These are phyloP conservation scores for Eueides isabella DNA, from an alignment of 1,140 invertebrate species.

Conservation along the genomic window DNA sequence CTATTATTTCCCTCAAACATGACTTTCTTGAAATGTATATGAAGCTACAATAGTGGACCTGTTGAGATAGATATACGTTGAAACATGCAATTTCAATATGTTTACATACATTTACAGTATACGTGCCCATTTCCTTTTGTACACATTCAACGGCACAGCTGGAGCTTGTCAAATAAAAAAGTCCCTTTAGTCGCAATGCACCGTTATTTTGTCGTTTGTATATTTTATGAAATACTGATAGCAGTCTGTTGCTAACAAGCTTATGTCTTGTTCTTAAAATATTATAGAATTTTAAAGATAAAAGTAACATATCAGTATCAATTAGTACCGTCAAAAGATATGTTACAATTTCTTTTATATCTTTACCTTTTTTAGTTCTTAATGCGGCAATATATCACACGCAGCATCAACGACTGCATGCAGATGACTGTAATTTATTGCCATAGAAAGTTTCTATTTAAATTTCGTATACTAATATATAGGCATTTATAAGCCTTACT, in stretches of 20 bases:
- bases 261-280: too few species aligned
- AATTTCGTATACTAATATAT: background rate
- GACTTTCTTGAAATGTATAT: background rate
- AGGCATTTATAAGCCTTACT: background rate
- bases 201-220: background rate
- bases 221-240: background rate
- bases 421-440: constrained; percentile 1
- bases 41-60: background rate
- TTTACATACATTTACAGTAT: background rate
- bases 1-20: too few species aligned
- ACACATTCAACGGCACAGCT: background rate
- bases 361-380: background rate
- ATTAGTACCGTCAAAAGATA: too few species aligned
- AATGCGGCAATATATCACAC: constrained; percentile 7
- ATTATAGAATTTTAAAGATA: too few species aligned
- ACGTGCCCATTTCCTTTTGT: constrained; percentile 3
- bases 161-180: background rate
- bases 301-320: too few species aligned
- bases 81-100: background rate
- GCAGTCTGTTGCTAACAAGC: background rate
- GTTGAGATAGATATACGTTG: background rate
- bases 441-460: constrained; percentile 12
- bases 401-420: background rate
- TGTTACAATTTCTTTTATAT: background rate
- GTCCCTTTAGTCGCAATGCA: background rate